These are phyloP conservation scores for Ptilodon capucinus DNA, from an alignment of 2,888 invertebrate genomes.

Conservation along the genomic window DNA sequence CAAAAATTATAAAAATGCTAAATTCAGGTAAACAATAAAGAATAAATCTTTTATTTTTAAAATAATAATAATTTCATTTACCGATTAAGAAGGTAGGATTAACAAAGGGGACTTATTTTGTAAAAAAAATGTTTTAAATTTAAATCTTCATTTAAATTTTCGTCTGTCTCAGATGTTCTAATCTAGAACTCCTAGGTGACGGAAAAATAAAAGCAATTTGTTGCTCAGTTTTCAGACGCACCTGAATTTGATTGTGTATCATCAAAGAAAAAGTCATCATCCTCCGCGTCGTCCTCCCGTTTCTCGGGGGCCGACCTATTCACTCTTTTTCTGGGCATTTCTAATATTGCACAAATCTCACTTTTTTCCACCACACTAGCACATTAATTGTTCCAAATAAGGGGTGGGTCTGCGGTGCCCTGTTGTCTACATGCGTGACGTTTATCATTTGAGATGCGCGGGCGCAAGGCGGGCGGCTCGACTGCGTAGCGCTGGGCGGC, in stretches of 20 bases:
- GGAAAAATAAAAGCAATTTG: too few relatives aligned
- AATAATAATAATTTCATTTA: too few relatives aligned
- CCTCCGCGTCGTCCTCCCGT: slow-evolving; percentile 62
- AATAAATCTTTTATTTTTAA: too few relatives aligned
- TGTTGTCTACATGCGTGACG: slow-evolving; percentile 50
- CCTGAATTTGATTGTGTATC: slow-evolving; percentile 74
- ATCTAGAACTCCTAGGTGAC: too few relatives aligned
- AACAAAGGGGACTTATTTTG: too few relatives aligned
- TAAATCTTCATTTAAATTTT: too few relatives aligned
- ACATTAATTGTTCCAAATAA: slow-evolving; percentile 16
- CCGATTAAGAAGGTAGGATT: too few relatives aligned
- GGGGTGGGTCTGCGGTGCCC: slow-evolving; percentile 34
- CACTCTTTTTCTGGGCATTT: slow-evolving; percentile 71
- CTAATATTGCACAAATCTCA: slow-evolving; percentile 41
- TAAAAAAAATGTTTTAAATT: too few relatives aligned
- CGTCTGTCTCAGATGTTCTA: too few relatives aligned
- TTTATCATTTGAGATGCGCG: slow-evolving; percentile 60
- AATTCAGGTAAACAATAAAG: too few relatives aligned
- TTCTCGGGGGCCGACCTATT: slow-evolving; percentile 62
- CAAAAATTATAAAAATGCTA: too few relatives aligned
- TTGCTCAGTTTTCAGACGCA: slow-evolving; percentile 25
- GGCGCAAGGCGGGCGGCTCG: slow-evolving; percentile 69
- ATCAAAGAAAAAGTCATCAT: slow-evolving; percentile 75
- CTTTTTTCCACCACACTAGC: slow-evolving; percentile 34
- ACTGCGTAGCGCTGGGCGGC: slow-evolving; percentile 63